Evolutionary conservation across 2,113 vertebrate species (phyloP).

Genomic region (Elgaria multicarinata): DNA sequence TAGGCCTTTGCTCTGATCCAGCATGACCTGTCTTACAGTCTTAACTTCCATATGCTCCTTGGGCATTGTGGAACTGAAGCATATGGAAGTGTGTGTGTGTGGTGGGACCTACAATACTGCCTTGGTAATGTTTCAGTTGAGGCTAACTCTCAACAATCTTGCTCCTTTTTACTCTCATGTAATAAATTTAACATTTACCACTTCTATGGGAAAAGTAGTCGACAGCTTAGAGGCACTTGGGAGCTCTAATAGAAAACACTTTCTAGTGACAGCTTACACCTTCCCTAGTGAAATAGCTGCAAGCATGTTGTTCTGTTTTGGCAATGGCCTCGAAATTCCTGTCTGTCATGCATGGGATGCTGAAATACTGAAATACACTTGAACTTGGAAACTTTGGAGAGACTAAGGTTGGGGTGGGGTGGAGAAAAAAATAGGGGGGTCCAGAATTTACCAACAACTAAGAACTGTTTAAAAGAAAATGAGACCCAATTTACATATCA

Average conservation of each 20-base stretch:
- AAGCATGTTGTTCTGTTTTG: conserved; percentile 44
- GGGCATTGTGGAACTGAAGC: neutral
- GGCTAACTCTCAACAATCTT: neutral
- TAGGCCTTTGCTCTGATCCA: too few species aligned
- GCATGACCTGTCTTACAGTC: too few species aligned
- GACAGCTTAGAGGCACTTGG: conserved; percentile 21
- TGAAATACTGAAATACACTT: conserved; percentile 5
- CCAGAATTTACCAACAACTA: neutral
- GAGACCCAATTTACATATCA: neutral
- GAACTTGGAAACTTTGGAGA: neutral
- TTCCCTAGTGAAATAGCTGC: conserved; percentile 37
- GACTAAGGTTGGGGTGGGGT: neutral
- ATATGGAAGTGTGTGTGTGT: neutral
- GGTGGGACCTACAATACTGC: neutral
- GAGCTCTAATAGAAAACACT: conserved; percentile 35
- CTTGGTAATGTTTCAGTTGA: neutral
- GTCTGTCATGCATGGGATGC: neutral
- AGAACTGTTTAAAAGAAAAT: neutral
- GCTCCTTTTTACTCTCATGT: neutral
- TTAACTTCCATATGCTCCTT: neutral
- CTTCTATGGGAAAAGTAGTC: conserved; percentile 24
- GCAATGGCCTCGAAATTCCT: conserved; percentile 8
- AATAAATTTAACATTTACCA: conserved; percentile 7
- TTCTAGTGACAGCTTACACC: conserved; percentile 17
- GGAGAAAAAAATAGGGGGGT: too few species aligned